Percentiles rank a stretch among this genome's conserved stretches.
Conservation (phyloP, 2,888 invertebrate species). For the Entomobrya proxima region DNA sequence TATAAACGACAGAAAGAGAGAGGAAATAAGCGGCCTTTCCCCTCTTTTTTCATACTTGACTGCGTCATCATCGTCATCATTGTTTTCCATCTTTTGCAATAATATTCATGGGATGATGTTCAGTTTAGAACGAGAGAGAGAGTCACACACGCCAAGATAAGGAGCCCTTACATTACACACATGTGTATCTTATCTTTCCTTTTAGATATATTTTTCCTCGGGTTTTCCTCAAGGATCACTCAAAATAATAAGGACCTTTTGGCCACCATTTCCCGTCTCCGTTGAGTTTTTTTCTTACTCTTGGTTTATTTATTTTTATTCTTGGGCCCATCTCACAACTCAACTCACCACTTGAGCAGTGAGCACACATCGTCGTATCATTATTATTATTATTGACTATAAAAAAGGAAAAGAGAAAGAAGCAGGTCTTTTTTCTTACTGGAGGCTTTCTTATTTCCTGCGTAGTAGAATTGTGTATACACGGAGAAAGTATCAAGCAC, state of each 20-base stretch:
- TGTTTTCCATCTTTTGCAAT: slow-evolving; percentile 39
- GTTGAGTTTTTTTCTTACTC: not conserved
- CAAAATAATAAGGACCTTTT: slow-evolving; percentile 51
- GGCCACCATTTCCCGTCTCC: slow-evolving; percentile 39
- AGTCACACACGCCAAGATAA: no score
- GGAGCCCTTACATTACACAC: not conserved
- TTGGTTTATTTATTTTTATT: slow-evolving; percentile 54
- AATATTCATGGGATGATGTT: slow-evolving; percentile 37
- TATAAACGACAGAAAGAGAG: slow-evolving; percentile 38
- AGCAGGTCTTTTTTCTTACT: not conserved
- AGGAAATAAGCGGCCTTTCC: slow-evolving; percentile 37
- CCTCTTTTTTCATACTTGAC: slow-evolving; percentile 43
- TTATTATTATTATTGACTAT: slow-evolving; percentile 5
- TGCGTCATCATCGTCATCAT: slow-evolving; percentile 35
- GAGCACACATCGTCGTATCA: not conserved
- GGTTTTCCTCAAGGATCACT: slow-evolving; percentile 52
- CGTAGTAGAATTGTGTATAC: not conserved
- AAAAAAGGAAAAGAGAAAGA: not conserved
- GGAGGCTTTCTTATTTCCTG: not conserved
- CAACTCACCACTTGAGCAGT: slow-evolving; percentile 29
- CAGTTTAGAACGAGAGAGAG: not conserved
- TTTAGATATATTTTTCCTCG: not conserved
- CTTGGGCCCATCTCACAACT: slow-evolving; percentile 38
- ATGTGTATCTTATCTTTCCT: not conserved
- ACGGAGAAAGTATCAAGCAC: slow-evolving; percentile 3